Base-by-base conservation (phyloP, 2,888 invertebrate genomes). In the Cyclophora punctaria region DNA sequence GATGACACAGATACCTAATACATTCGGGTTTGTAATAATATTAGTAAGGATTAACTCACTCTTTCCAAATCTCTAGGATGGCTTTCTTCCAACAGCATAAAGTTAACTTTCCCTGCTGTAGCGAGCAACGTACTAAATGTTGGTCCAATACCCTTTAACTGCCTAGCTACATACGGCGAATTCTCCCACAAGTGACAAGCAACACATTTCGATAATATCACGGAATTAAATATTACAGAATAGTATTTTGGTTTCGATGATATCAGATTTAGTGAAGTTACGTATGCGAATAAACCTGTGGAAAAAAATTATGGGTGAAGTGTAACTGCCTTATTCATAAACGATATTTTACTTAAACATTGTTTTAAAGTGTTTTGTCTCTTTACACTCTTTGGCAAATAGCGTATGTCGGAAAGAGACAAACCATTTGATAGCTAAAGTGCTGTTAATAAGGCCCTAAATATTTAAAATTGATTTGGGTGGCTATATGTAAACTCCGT, bases 51-150 rank as follows among this genome's bases (percentile, higher is more conserved):
- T 46, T 42, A 35, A 58, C 75, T 64, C 57, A 92, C 92, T 83
- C 92, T 82, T 86, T 95, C 95, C 60, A 95, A 81, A 66, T 94
- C 92, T 64, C 94, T 88, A 2, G 95, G 93, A 80, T 93, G 92
- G 35, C 92, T 90, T 57, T 91, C 90, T 53, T 90, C 84, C 35
- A 95, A 74, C 48, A 90, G 78, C 70, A 91, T 81, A 66, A 95
- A 93, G 48, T 90, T 90, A 0, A 89, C 90, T 73, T 94, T 91
- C 6, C 93, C 93, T 50, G 93, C 91, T 46, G 90, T 88, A 0
- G 90, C 93, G 4, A 95, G 75, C 37, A 91, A 76, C 2, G 86
- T 83, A 20, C 94, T 92, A 58, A 92, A 89, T 0, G 91, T 90
- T 5, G 90, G 90, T 1, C 94, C 94, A 55, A 95, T 94, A 45